Evolutionary conservation across 2,113 vertebrate species (phyloP).

Genomic region (Loxodonta africana): DNA sequence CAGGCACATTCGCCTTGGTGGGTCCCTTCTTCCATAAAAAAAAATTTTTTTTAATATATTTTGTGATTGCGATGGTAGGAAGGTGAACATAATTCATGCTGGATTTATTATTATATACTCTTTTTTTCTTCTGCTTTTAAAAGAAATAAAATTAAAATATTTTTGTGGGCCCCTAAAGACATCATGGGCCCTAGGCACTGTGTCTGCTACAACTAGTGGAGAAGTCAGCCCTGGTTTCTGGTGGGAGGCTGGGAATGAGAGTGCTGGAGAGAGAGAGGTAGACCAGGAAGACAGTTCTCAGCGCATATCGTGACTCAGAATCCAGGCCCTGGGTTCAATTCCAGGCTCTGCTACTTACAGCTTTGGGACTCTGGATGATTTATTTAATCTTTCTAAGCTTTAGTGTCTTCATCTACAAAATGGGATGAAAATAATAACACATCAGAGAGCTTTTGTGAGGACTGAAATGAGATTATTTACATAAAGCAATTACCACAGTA

Average conservation of each 20-base stretch:
- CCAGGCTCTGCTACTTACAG: neutral
- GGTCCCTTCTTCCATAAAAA: neutral
- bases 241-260: neutral
- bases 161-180: neutral
- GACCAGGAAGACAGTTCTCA: neutral
- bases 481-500: neutral
- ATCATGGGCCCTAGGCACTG: neutral
- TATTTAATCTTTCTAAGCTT: neutral
- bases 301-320: neutral
- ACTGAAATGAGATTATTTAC: neutral
- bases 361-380: neutral
- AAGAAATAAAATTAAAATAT: neutral
- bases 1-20: neutral
- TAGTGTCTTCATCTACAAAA: neutral
- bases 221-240: neutral
- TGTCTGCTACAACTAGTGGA: neutral
- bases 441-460: neutral
- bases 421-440: neutral
- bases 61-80: neutral
- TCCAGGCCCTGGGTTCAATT: neutral
- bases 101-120: neutral
- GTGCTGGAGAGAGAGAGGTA: neutral
- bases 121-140: slow-evolving; percentile 31
- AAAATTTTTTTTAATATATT: neutral
- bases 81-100: neutral